Evolutionary conservation across 2,888 invertebrate genomes (phyloP), one percentile per base, ranked within the genome.

Genomic region (Liodrosophila aerea): DNA sequence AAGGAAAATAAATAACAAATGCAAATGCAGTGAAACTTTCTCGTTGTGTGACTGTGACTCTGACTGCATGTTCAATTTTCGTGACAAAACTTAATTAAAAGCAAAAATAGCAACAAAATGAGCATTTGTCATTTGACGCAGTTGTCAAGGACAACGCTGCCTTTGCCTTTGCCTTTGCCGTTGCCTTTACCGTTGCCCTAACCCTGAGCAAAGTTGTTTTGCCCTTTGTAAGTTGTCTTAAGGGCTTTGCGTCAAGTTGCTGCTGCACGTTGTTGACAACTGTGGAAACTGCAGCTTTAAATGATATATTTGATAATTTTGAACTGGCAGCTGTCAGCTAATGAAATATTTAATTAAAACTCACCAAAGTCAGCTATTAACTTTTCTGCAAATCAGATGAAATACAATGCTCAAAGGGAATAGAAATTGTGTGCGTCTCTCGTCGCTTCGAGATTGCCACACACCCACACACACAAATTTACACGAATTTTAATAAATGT

Each of bases 81-180:
- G 71, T 74, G 73, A 71, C 73, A 68, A 64, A 71, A 67, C 67
- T 51, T 71, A 73, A 71, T 73, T 64, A 71, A 71, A 64, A 37
- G 43, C 37, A 15, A 9, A 60, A 36, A 18, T 22, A 11, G 41
- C 43, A 59, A 50, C 33, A 56, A 49, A 46, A 40, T 49, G 44
- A 41, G n/a, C 59, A 64, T 64, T 67, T 67, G 59, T 67, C 65
- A 65, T 56, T 49, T 36, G 52, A 2, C 51, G 47, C 46, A 53
- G 40, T 63, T 63, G 46, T 58, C 33, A 49, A 58, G 58, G 52
- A 56, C 51, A 9, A 7, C 15, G 5, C 12, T 34, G 34, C 12
- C 0, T 2, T 9, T 7, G 13, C 3, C 8, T 7, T 13, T 15
- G 2, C 8, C 8, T 13, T 9, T 13, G n/a, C n/a, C n/a, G n/a